Base-by-base conservation (phyloP, 2,888 invertebrate genomes). In the Erebia ligea region DNA sequence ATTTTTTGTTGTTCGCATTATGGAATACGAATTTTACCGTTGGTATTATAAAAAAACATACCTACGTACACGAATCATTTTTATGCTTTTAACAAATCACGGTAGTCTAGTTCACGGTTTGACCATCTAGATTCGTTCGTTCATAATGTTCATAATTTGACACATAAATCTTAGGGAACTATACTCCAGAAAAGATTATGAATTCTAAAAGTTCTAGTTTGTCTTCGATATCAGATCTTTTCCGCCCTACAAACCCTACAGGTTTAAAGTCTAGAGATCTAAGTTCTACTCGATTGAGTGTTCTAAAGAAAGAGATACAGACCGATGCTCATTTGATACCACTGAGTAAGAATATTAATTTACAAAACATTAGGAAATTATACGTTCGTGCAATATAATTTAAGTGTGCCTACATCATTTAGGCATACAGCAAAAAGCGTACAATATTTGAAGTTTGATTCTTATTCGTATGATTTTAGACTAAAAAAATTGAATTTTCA, bases 231-330 rank as follows among this genome's bases (percentile, higher is more conserved):
- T 83, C 90, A 10, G 92, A 93, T 70, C 81, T 91, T 19, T 93
- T 93, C 77, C 87, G 91, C 1, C 92, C 92, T 0, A 85, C 83
- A 52, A 89, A 85, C 66, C 89, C 89, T 2, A 87, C 83, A 77
- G 84, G 88, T 6, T 78, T 92, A 1, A 76, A 86, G 17, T 84
- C 89, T 10, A 85, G 80, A 73, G 87, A 85, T 81, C 85, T 87
- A 59, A 94, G 88, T 82, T 87, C 76, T 82, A 94, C 87, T 73
- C 90, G 94, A n/a, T 82, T 95, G 59, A 91, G 88, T 76, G 87
- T 94, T 75, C 87, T 95, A 74, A 94, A 94, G 79, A 93, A 90
- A 79, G 95, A 95, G 83, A 94, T 95, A 74, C 88, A 93, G 68
- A 95, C 95, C 1, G 93, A 95, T 69, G 77, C 87, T 66, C 95